Conservation (phyloP, 1,140 invertebrate genomes). For the Acromyrmex heyeri region DNA sequence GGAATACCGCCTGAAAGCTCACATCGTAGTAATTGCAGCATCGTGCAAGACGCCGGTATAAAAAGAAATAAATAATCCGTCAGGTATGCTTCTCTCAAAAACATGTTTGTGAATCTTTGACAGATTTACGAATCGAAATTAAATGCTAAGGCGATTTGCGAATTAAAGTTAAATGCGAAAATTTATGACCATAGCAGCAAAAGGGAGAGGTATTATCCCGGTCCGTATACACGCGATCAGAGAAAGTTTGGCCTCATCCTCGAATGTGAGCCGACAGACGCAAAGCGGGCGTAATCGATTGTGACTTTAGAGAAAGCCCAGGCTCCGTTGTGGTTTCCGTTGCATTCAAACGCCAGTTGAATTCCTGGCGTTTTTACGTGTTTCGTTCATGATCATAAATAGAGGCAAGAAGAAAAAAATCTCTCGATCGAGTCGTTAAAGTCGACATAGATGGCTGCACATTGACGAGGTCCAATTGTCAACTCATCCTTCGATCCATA, state of each 20-base stretch:
- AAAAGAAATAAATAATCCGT: not conserved
- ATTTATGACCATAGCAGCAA: not conserved
- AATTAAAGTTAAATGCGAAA: slow-evolving; percentile 22
- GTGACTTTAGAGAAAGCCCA: slow-evolving; percentile 37
- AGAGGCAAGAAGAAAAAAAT: not conserved
- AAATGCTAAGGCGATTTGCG: not conserved
- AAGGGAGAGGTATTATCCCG: not conserved
- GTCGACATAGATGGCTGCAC: not conserved
- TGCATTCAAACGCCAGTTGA: not conserved
- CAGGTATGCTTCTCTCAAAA: not conserved
- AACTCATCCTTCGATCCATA: not conserved
- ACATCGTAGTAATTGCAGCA: not conserved
- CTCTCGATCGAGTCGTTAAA: not conserved
- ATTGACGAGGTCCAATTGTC: slow-evolving; percentile 21
- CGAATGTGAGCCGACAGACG: not conserved
- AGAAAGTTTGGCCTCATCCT: slow-evolving; percentile 45
- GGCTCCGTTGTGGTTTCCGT: not conserved
- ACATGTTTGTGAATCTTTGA: not conserved
- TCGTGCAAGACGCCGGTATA: not conserved
- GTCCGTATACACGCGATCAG: not conserved
- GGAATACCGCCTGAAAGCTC: not conserved
- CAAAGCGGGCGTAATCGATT: slow-evolving; percentile 23
- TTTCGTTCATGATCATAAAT: not conserved
- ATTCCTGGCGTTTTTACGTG: slow-evolving; percentile 4
- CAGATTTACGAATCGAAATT: slow-evolving; percentile 16